Evolutionary conservation across 2,113 vertebrate genomes (phyloP), one percentile per base, ranked within the genome.

Genomic region (Semnornis frantzii): DNA sequence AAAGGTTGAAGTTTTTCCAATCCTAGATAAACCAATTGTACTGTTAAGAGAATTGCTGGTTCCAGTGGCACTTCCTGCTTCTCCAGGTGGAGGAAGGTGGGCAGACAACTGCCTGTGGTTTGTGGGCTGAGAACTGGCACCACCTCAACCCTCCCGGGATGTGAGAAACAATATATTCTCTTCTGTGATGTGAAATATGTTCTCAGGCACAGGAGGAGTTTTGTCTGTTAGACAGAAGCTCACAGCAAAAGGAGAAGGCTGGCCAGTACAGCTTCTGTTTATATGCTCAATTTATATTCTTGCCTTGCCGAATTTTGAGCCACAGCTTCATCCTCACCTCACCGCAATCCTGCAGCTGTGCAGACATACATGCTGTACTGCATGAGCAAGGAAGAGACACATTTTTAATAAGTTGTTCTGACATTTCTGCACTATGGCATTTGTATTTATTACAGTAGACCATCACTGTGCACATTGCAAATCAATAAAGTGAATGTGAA

Each of bases 351-450:
- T 71, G 89, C 73, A 95, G 87, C 87, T 93, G 85, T 81, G 74
- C 79, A 87, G 86, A 87, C 37, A 3, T 76, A 91, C 82, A 89
- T 21, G 33, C 79, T 4, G 5, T 54, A 68, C 72, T 30, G 55
- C 71, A 82, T 4, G 1, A 82, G 80, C 73, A 88, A 85, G 73
- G 89, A 73, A 87, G 70, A 86, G 85, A 79, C 86, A 87, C 90
- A 81, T 89, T 89, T 93, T 92, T 93, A 95, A 96, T 90, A 95
- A 95, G 87, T 93, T 94, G 82, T 84, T 95, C 93, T 96, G 95
- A 96, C 94, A 94, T 96, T 95, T 95, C 95, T 95, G 71, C 14
- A 11, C 79, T n/a, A 83, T 89, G 85, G 85, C 85, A 93, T 93
- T 95, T 92, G 91, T 93, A 84, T 95, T 91, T 96, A 92, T 95